A percentile compares a stretch with the other conserved stretches of the same genome.
Conservation (phyloP, 2,113 vertebrate genomes). For the Thalassarche chlororhynchos region DNA sequence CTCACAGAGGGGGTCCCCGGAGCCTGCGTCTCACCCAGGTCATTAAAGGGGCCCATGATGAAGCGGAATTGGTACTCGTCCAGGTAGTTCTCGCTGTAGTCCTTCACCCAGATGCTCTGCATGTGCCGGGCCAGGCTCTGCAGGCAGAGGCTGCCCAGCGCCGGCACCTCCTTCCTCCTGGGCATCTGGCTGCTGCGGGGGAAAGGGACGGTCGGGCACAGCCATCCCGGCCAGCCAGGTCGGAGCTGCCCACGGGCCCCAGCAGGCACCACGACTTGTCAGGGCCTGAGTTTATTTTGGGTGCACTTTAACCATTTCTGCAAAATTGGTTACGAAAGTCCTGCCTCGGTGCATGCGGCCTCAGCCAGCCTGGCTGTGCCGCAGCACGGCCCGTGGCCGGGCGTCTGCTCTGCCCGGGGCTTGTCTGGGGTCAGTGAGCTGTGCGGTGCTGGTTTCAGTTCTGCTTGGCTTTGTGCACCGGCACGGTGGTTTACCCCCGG, state of each 20-base stretch:
- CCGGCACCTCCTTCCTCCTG: background rate
- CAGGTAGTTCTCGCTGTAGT: conserved; percentile 83
- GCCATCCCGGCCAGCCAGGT: rapidly evolving
- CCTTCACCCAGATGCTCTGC: conserved; percentile 81
- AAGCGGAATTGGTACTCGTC: conserved; percentile 81
- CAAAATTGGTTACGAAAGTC: rapidly evolving
- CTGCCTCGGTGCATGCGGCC: rapidly evolving
- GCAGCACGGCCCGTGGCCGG: background rate
- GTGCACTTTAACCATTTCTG: background rate
- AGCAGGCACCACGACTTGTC: no score
- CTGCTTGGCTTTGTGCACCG: background rate
- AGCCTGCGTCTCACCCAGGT: conserved; percentile 71
- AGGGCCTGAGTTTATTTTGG: background rate
- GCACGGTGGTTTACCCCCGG: no score
- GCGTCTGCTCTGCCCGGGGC: background rate
- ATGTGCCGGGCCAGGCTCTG: conserved; percentile 81
- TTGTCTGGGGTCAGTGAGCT: background rate
- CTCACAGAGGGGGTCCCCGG: rapidly evolving
- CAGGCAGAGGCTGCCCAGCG: conserved; percentile 75
- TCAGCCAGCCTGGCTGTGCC: background rate
- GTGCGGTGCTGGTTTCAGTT: background rate
- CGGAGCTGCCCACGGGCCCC: background rate
- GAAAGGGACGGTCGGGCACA: rapidly evolving
- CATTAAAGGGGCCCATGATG: conserved; percentile 85
- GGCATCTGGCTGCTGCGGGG: background rate